phyloP scores from a whole-genome alignment of 2,113 vertebrate species.

The Corythoichthys intestinalis region DNA sequence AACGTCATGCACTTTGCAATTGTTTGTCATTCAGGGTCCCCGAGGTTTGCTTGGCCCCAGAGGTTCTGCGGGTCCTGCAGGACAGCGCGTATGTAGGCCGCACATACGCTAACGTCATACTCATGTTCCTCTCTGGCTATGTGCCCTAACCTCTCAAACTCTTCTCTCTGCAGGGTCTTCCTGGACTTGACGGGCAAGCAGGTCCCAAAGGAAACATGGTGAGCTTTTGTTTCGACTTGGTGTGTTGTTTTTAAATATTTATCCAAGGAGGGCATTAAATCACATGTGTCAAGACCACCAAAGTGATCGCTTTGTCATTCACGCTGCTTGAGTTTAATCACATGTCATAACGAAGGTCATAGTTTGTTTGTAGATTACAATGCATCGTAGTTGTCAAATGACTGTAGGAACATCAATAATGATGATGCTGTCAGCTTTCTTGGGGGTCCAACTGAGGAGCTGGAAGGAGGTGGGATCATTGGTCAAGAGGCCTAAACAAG shows the following conservation, averaged over 20 bases:
- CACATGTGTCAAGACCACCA: conserved; percentile 18
- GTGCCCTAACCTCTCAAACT: not conserved
- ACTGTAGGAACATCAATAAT: not conserved
- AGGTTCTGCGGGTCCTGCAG: conserved; percentile 83
- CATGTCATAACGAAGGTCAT: conserved; percentile 12
- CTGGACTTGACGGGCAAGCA: conserved; percentile 85
- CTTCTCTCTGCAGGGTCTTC: conserved; percentile 77
- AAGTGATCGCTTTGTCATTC: conserved; percentile 10
- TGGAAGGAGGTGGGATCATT: conserved; percentile 15
- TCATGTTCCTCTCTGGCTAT: not conserved
- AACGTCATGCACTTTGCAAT: not conserved
- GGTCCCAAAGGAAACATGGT: conserved; percentile 98
- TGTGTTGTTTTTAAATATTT: not conserved
- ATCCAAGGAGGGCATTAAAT: not conserved
- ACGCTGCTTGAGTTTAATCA: conserved; percentile 7
- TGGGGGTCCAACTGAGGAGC: conserved; percentile 27
- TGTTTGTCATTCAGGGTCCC: conserved; percentile 76
- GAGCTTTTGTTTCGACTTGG: conserved; percentile 45
- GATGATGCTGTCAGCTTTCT: not conserved
- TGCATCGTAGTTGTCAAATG: not conserved
- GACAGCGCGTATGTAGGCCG: conserved; percentile 84
- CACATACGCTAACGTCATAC: not conserved
- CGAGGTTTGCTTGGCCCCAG: conserved; percentile 90
- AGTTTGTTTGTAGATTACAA: conserved; percentile 11
- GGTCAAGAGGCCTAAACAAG: conserved; percentile 31